Percentiles rank a stretch among this genome's conserved stretches.
These are phyloP conservation scores for Micromys minutus DNA, from an alignment of 2,113 vertebrate genomes.

Conservation along the genomic window DNA sequence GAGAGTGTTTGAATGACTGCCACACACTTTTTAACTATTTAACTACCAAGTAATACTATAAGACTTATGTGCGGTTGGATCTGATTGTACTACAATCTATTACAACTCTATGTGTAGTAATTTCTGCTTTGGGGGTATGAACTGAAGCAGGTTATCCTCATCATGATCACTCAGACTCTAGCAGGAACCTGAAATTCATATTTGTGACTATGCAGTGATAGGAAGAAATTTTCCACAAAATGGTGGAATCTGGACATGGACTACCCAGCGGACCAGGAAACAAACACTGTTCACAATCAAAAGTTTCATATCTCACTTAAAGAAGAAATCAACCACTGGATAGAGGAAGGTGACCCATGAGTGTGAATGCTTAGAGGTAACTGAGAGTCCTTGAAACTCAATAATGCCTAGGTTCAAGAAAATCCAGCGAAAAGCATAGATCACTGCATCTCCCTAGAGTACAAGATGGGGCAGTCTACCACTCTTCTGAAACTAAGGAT, in stretches of 20 bases:
- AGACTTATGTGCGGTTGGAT: constrained; percentile 90
- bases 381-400: constrained; percentile 85
- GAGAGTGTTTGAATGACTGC: constrained; percentile 83
- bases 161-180: constrained; percentile 88
- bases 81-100: constrained; percentile 87
- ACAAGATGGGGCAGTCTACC: too few species aligned
- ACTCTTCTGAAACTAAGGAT: neutral
- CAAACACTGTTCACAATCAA: constrained; percentile 43
- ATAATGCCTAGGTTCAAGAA: constrained; percentile 66
- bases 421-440: too few species aligned
- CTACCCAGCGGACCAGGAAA: constrained; percentile 48
- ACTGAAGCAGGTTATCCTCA: constrained; percentile 88
- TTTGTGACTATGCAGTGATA: constrained; percentile 93
- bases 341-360: constrained; percentile 82
- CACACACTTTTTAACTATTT: constrained; percentile 83
- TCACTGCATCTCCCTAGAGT: too few species aligned
- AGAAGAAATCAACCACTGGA: constrained; percentile 62
- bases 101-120: constrained; percentile 93
- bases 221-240: constrained; percentile 85
- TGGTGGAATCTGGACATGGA: constrained; percentile 22
- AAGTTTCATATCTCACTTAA: constrained; percentile 38
- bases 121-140: constrained; percentile 93
- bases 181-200: constrained; percentile 89
- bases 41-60: constrained; percentile 86
- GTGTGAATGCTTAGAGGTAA: constrained; percentile 77